phyloP scores from a whole-genome alignment of 2,797 vertebrate species.

The Syncerus caffer region DNA sequence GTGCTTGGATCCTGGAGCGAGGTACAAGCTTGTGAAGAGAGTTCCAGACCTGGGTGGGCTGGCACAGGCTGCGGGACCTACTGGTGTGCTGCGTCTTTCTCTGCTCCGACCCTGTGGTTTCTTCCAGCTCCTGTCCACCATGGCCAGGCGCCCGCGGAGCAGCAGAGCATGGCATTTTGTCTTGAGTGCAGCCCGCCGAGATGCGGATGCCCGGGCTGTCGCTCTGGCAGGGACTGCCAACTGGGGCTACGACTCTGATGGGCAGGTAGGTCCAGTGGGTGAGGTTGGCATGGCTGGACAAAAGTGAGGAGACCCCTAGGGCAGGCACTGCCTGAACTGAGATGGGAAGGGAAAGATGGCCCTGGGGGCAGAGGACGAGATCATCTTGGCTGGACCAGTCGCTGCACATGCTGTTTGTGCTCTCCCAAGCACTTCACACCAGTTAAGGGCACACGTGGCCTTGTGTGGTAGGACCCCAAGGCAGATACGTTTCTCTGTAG shows the following conservation, averaged over 20 bases:
- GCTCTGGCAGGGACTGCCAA: constrained; percentile 84
- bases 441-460: background rate
- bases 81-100: background rate
- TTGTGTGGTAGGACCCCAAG: background rate
- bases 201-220: constrained; percentile 86
- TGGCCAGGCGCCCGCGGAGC: constrained; percentile 93
- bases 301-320: background rate
- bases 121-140: constrained; percentile 80
- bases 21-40: background rate
- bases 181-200: constrained; percentile 90
- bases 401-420: background rate
- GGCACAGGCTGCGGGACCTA: background rate
- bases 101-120: background rate
- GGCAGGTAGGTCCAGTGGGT: constrained; percentile 86
- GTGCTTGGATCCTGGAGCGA: constrained; percentile 15
- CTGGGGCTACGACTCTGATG: constrained; percentile 89
- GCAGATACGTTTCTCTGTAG: no score
- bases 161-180: constrained; percentile 94
- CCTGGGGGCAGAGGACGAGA: background rate
- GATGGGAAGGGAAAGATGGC: background rate
- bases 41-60: no score
- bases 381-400: no score
- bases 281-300: background rate
- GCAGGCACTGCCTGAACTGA: background rate
- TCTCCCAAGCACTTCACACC: background rate